Percentiles rank a stretch among this genome's conserved stretches.
phyloP scores from a whole-genome alignment of 2,888 invertebrate genomes.

The Adela reaumurella region DNA sequence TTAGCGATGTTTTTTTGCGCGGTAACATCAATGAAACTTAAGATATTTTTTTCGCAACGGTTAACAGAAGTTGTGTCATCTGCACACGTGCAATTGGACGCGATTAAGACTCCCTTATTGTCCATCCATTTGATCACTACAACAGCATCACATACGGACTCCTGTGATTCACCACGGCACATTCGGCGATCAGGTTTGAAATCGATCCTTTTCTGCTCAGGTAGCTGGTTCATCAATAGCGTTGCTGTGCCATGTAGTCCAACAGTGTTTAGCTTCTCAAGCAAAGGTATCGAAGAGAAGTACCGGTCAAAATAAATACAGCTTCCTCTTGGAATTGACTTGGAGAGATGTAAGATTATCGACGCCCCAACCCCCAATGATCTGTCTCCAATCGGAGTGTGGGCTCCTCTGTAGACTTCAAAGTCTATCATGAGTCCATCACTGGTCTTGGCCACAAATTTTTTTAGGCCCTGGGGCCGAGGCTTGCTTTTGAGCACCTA shows the following conservation, averaged over 20 bases:
- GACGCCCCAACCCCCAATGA: slow-evolving; percentile 12
- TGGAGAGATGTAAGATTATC: slow-evolving; percentile 8
- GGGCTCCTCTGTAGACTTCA: slow-evolving; percentile 17
- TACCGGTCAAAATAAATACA: slow-evolving; percentile 6
- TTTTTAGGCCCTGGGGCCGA: slow-evolving; percentile 12
- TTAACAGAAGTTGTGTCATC: too few relatives aligned
- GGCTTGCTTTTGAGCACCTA: slow-evolving; percentile 14
- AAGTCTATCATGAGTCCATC: slow-evolving; percentile 12
- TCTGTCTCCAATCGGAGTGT: slow-evolving; percentile 10
- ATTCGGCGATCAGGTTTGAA: neutral
- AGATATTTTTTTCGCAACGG: too few relatives aligned
- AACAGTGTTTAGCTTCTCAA: slow-evolving; percentile 5
- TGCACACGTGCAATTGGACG: too few relatives aligned
- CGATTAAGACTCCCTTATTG: too few relatives aligned
- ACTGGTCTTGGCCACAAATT: slow-evolving; percentile 15
- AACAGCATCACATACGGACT: too few relatives aligned
- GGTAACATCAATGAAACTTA: too few relatives aligned
- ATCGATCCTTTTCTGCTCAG: neutral
- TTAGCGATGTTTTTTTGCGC: too few relatives aligned
- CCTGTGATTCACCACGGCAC: slow-evolving; percentile 1
- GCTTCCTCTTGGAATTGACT: slow-evolving; percentile 5
- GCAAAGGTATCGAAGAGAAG: slow-evolving; percentile 7
- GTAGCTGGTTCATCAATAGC: slow-evolving; percentile 2
- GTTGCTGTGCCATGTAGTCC: slow-evolving; percentile 2
- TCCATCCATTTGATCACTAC: too few relatives aligned